A percentile compares a stretch with the other conserved stretches of the same genome.
These are phyloP conservation scores for Uria lomvia DNA, from an alignment of 2,113 vertebrate species.

Conservation along the genomic window DNA sequence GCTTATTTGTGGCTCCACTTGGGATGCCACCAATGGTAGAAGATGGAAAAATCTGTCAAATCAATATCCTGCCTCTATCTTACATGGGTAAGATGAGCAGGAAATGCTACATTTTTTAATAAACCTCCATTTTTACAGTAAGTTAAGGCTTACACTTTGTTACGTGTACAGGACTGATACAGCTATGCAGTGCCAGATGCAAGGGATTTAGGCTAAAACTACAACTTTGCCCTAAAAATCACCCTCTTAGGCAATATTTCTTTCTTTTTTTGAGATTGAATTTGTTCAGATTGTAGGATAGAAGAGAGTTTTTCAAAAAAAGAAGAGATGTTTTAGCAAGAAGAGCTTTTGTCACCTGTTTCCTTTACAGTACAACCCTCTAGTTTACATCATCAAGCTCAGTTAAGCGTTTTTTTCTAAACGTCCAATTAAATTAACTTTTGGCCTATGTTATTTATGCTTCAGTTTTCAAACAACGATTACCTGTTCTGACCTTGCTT, in stretches of 20 bases:
- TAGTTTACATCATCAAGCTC: background rate
- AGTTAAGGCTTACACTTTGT: background rate
- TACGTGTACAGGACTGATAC: background rate
- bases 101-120: accelerated
- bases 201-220: background rate
- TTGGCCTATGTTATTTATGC: background rate
- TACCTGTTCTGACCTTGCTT: background rate
- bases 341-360: background rate
- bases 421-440: background rate
- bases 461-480: background rate
- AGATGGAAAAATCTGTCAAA: background rate
- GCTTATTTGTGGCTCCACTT: background rate
- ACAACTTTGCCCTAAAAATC: background rate
- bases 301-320: background rate
- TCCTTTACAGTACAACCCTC: background rate
- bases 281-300: background rate
- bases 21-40: background rate
- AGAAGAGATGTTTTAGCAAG: background rate
- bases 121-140: background rate
- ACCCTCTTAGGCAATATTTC: background rate
- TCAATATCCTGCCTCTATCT: background rate
- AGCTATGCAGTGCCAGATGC: background rate
- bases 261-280: background rate
- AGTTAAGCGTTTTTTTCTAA: background rate
- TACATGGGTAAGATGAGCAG: background rate